Evolutionary conservation across 2,888 invertebrate genomes (phyloP).

Genomic region (Leptogaster cylindrica): DNA sequence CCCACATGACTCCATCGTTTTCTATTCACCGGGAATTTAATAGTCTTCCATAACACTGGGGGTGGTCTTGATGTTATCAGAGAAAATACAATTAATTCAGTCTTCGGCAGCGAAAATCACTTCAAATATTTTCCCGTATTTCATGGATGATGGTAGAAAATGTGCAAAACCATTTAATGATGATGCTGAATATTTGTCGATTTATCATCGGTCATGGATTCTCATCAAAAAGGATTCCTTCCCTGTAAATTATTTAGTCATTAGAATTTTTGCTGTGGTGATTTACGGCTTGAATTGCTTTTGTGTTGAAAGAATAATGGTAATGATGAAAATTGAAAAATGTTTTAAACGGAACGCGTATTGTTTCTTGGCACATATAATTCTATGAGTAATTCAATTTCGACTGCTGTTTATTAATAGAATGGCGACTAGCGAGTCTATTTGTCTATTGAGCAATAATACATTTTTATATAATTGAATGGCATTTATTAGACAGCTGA

Average conservation of each 20-base stretch:
- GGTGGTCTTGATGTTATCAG: not conserved
- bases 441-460: too few relatives aligned
- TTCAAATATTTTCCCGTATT: not conserved
- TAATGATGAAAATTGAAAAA: too few relatives aligned
- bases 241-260: not conserved
- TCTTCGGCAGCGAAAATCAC: not conserved
- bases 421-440: too few relatives aligned
- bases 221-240: not conserved
- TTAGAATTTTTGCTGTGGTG: constrained; percentile 15
- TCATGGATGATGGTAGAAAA: not conserved
- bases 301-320: too few relatives aligned
- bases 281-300: too few relatives aligned
- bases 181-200: constrained; percentile 10
- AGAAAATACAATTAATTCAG: constrained; percentile 27
- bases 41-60: not conserved
- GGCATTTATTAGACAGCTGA: too few relatives aligned
- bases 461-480: too few relatives aligned
- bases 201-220: too few relatives aligned
- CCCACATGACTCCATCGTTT: not conserved
- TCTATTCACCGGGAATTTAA: not conserved
- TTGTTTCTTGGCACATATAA: too few relatives aligned
- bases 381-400: too few relatives aligned
- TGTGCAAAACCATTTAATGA: constrained; percentile 5
- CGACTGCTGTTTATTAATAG: too few relatives aligned
- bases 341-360: too few relatives aligned